A percentile compares a stretch with the other conserved stretches of the same genome.
These are phyloP conservation scores for Fulmarus glacialis DNA, from an alignment of 2,113 vertebrate species.

Conservation along the genomic window DNA sequence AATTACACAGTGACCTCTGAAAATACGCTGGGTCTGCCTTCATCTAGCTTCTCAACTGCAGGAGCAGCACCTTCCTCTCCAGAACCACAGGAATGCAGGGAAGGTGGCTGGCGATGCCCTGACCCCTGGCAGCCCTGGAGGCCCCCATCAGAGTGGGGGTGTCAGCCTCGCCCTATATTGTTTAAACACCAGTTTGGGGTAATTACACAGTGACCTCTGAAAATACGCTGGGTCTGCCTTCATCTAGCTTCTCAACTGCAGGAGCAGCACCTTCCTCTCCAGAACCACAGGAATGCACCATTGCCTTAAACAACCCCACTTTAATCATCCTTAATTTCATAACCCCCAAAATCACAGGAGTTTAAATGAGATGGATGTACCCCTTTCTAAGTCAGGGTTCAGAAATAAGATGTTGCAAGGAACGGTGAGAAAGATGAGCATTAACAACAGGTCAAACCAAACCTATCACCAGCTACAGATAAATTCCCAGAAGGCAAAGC, in stretches of 20 bases:
- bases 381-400: neutral
- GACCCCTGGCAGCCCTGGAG: neutral
- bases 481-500: neutral
- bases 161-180: neutral
- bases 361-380: neutral
- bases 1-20: neutral
- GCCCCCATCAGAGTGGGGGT: neutral
- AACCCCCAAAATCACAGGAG: neutral
- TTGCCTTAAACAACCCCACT: neutral
- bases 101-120: neutral
- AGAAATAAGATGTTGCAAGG: neutral
- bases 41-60: neutral
- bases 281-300: neutral
- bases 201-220: neutral
- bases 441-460: neutral
- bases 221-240: neutral
- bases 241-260: neutral
- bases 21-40: neutral
- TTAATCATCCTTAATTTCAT: neutral
- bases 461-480: neutral
- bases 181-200: neutral
- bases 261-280: neutral
- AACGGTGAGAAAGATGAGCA: neutral
- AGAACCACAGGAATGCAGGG: neutral
- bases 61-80: neutral